Base-by-base conservation (phyloP, 2,797 vertebrate species). In the Cryptoprocta ferox region DNA sequence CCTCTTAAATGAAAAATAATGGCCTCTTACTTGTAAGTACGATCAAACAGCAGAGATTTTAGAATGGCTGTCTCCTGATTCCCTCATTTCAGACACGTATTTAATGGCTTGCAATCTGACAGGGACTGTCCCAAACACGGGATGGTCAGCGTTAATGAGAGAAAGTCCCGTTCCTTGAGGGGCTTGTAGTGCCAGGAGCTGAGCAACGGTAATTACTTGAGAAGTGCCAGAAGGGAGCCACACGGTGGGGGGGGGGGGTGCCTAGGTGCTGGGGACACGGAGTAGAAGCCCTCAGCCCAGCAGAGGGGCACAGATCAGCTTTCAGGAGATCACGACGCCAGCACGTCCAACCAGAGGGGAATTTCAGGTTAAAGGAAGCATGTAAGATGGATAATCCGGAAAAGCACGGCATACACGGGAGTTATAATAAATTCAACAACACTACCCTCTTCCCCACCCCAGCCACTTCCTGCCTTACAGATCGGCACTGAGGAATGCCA, bases 131-230 rank as follows among this genome's bases (percentile, higher is more conserved):
- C 15, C 26, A 39, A 48, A 24, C 21, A 0, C 42, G 48, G 26
- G 39, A 30, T 39, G 19, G 26, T 42, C 30, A 30, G 3, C 24
- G 2, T n/a, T 19, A 63, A 59, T 1, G 73, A 63, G 32, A 50
- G 1, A 4, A 1, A 12, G 28, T 5, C 12, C 26, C 2, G 1
- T 63, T n/a, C 37, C 39, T 37, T 12, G 1, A 3, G 59, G 65
- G 13, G 21, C 39, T 42, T 9, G 0, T 30, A 3, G 16, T 48
- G 42, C 15, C 2, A 37, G 14, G 75, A 14, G 32, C 21, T 15
- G n/a, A 26, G 53, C 0, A 12, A 15, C 1, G 0, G 35, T 39
- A 39, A 71, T 11, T 6, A 39, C 37, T 26, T 1, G 3, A 42
- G 37, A 15, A 4, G 2, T 11, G 39, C 13, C 6, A 30, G 39